phyloP scores from a whole-genome alignment of 2,113 vertebrate species.

The Oceanodroma tethys region DNA sequence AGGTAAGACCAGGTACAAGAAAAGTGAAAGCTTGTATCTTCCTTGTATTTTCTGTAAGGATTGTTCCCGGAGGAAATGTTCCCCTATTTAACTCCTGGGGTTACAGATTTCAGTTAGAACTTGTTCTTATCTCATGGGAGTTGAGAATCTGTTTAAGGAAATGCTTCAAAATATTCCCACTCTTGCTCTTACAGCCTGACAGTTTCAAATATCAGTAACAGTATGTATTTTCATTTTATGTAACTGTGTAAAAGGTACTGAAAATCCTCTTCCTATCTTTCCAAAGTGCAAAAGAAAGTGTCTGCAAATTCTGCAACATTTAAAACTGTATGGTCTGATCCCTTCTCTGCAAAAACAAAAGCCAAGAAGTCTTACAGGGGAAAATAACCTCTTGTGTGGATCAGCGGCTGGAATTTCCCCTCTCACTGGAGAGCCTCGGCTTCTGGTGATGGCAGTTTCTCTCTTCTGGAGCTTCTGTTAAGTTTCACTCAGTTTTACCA shows the following conservation, averaged over 20 bases:
- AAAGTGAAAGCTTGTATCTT: neutral
- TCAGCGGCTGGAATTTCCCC: neutral
- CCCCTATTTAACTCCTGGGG: neutral
- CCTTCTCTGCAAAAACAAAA: neutral
- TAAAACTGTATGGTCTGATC: neutral
- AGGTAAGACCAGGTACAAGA: neutral
- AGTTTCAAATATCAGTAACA: neutral
- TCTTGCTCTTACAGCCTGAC: neutral
- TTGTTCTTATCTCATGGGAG: neutral
- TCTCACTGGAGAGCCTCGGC: neutral
- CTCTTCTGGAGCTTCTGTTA: neutral
- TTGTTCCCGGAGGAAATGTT: neutral
- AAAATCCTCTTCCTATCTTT: neutral
- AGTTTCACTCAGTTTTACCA: neutral
- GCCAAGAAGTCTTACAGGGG: neutral
- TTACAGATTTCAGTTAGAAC: neutral
- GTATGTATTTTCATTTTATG: neutral
- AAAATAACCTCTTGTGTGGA: neutral
- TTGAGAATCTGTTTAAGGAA: conserved; percentile 24
- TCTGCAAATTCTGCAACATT: neutral
- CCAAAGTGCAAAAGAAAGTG: neutral
- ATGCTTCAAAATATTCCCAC: neutral
- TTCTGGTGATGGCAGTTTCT: neutral
- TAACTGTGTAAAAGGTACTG: neutral
- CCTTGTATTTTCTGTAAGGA: neutral